Evolutionary conservation across 2,113 vertebrate genomes (phyloP).

Genomic region (Paradisaea rubra): DNA sequence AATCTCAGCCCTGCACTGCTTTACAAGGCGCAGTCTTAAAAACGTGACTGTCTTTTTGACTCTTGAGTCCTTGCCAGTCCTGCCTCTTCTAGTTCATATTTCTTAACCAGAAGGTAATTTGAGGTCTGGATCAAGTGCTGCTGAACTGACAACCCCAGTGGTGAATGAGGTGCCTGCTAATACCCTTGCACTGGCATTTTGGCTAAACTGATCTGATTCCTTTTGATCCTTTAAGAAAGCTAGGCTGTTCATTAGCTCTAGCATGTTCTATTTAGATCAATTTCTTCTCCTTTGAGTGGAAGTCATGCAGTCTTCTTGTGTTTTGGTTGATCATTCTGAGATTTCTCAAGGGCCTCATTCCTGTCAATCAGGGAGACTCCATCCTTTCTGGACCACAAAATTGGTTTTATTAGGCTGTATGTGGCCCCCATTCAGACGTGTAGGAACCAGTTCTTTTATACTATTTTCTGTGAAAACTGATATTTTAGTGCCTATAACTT

Average conservation of each 20-base stretch:
- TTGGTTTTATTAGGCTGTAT: background rate
- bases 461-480: background rate
- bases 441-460: background rate
- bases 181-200: background rate
- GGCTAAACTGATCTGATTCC: background rate
- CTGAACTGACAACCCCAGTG: background rate
- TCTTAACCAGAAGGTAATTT: background rate
- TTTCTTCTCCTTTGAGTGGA: background rate
- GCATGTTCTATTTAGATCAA: background rate
- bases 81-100: background rate
- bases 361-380: background rate
- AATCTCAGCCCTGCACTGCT: background rate
- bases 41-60: background rate
- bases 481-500: conserved; percentile 1
- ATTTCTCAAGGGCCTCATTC: background rate
- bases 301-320: background rate
- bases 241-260: background rate
- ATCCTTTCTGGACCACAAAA: background rate
- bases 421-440: background rate
- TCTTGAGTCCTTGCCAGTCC: background rate
- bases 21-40: background rate
- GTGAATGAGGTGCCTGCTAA: background rate
- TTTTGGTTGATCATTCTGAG: background rate
- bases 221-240: background rate
- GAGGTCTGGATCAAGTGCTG: background rate